Evolutionary conservation across 37 sponge, comb jelly and placozoan species (phyloP).

Genomic region (Ianthella basta): DNA sequence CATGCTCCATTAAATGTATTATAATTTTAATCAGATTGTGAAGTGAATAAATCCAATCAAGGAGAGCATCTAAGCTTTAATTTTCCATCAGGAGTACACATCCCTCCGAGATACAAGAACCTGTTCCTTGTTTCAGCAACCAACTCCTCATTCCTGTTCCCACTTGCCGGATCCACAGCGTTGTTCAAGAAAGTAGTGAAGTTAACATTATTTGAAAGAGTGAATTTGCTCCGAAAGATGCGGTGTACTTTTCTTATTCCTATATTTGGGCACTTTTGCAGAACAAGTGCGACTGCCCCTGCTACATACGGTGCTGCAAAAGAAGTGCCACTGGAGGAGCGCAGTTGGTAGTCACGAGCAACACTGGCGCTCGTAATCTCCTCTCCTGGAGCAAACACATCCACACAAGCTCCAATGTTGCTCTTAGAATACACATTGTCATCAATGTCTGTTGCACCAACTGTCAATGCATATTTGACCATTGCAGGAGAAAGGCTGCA

Average conservation of each 20-base stretch:
- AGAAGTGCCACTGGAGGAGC: conserved; percentile 39
- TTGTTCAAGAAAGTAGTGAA: background rate
- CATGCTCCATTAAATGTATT: too few species aligned
- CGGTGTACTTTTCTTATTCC: conserved; percentile 34
- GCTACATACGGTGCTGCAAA: conserved; percentile 72
- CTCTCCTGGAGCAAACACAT: conserved; percentile 70
- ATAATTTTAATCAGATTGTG: too few species aligned
- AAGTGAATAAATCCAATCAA: too few species aligned
- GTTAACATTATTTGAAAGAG: background rate
- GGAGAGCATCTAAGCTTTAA: too few species aligned
- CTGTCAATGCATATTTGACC: conserved; percentile 44
- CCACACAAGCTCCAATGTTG: conserved; percentile 66
- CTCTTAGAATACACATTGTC: conserved; percentile 24
- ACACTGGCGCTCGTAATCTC: conserved; percentile 29
- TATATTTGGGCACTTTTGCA: conserved; percentile 63
- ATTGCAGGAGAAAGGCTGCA: conserved; percentile 55
- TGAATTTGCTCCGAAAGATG: background rate
- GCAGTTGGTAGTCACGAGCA: conserved; percentile 17
- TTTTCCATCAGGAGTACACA: too few species aligned
- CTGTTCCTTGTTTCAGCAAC: too few species aligned
- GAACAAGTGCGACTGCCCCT: conserved; percentile 65
- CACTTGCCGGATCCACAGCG: too few species aligned
- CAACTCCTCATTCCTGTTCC: too few species aligned
- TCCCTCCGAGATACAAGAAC: too few species aligned
- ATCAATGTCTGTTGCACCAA: conserved; percentile 29